A percentile compares a stretch with the other conserved stretches of the same genome.
These are phyloP conservation scores for Alligator mississippiensis DNA, from an alignment of 2,113 vertebrate species.

Conservation along the genomic window DNA sequence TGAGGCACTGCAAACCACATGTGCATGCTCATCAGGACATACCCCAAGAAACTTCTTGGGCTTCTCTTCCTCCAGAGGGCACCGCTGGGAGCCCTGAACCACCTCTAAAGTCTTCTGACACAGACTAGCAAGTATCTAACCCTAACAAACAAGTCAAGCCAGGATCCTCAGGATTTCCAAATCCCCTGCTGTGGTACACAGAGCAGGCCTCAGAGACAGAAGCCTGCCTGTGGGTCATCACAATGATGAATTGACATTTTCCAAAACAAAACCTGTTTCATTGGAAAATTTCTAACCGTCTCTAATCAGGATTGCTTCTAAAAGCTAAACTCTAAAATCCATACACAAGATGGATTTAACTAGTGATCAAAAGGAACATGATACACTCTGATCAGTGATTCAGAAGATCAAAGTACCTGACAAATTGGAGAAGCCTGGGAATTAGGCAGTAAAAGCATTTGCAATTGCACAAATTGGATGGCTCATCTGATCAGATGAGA, in stretches of 20 bases:
- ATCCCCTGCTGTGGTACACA: neutral
- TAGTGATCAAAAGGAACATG: neutral
- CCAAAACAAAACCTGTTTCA: slow-evolving; percentile 30
- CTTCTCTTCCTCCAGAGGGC: neutral
- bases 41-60: no score
- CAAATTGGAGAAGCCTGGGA: neutral
- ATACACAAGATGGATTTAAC: slow-evolving; percentile 15
- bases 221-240: slow-evolving; percentile 22
- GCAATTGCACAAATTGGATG: slow-evolving; percentile 25
- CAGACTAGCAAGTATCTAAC: neutral
- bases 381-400: neutral
- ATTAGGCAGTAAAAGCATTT: slow-evolving; percentile 12
- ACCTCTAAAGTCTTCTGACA: neutral
- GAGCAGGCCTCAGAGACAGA: slow-evolving; percentile 14
- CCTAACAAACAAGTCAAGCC: neutral
- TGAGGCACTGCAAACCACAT: no score
- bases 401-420: slow-evolving; percentile 41
- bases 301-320: slow-evolving; percentile 34
- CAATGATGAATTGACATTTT: neutral
- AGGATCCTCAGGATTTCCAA: neutral
- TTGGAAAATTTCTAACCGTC: slow-evolving; percentile 37
- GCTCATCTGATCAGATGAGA: neutral
- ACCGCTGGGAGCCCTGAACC: neutral
- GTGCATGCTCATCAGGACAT: no score
- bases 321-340: neutral